Evolutionary conservation across 2,888 invertebrate species (phyloP).

Genomic region (Coleophora deauratella): DNA sequence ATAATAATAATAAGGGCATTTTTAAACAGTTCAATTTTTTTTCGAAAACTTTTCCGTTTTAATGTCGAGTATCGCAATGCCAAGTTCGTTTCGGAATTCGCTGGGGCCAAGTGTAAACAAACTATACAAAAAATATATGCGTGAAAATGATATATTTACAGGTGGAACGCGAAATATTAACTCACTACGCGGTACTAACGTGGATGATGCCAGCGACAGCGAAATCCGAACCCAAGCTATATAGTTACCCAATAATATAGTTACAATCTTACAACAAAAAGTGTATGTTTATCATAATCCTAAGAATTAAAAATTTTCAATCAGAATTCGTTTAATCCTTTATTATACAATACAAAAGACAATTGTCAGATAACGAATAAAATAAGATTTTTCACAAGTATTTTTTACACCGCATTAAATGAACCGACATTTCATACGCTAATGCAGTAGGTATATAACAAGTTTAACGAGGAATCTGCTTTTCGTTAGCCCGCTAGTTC

Average conservation of each 20-base stretch:
- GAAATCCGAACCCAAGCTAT: constrained; percentile 35
- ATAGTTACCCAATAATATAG: constrained; percentile 12
- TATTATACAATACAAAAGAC: no score
- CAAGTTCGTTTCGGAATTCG: constrained; percentile 26
- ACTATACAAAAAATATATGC: constrained; percentile 28
- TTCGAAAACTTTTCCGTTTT: constrained; percentile 15
- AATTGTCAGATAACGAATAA: no score
- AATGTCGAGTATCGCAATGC: constrained; percentile 16
- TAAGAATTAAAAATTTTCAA: constrained; percentile 14
- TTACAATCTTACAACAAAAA: constrained; percentile 24
- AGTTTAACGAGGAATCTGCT: constrained; percentile 26
- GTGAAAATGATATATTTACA: constrained; percentile 22
- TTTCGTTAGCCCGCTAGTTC: constrained; percentile 26
- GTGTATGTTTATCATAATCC: constrained; percentile 11
- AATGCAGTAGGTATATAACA: background rate
- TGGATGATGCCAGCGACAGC: constrained; percentile 29
- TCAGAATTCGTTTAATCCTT: background rate
- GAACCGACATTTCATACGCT: no score
- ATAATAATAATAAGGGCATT: constrained; percentile 13
- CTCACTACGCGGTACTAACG: constrained; percentile 9
- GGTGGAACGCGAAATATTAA: constrained; percentile 40
- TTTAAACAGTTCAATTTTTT: constrained; percentile 17
- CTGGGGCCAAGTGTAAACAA: constrained; percentile 18
- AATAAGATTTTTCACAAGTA: no score
- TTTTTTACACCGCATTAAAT: no score